Conservation (phyloP, 2,797 vertebrate species). For the Chrosomus eos region DNA sequence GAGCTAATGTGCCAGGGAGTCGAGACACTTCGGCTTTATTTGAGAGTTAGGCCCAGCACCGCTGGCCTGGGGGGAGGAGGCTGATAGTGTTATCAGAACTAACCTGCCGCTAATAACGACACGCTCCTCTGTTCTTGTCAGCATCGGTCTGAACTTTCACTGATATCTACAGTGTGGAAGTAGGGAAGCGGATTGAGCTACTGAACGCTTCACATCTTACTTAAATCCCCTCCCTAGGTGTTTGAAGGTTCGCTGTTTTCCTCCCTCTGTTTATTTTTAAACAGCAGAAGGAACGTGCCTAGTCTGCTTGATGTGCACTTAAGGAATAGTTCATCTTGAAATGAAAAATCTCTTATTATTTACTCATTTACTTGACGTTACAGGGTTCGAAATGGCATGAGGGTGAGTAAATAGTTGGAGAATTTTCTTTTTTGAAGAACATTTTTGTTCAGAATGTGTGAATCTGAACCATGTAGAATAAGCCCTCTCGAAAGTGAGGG, state of each 20-base stretch:
- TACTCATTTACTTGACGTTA: neutral
- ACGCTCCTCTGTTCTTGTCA: conserved; percentile 76
- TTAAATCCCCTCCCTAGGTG: conserved; percentile 82
- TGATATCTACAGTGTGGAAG: conserved; percentile 72
- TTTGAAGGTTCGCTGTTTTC: conserved; percentile 66
- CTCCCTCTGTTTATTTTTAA: conserved; percentile 65
- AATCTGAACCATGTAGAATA: conserved; percentile 39
- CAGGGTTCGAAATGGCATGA: neutral
- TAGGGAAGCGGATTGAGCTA: conserved; percentile 66
- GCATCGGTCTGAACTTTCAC: conserved; percentile 74
- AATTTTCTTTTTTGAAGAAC: neutral
- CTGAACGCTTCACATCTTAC: conserved; percentile 70
- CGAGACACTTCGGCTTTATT: conserved; percentile 80
- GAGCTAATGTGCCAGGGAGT: conserved; percentile 82
- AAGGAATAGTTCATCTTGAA: conserved; percentile 42
- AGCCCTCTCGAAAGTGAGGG: conserved; percentile 48
- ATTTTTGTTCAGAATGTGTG: conserved; percentile 76
- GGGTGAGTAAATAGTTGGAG: neutral
- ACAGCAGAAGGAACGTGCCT: conserved; percentile 62
- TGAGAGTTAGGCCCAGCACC: conserved; percentile 76
- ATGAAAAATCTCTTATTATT: neutral
- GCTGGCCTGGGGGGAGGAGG: conserved; percentile 74
- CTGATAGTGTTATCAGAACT: conserved; percentile 84
- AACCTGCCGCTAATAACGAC: conserved; percentile 84
- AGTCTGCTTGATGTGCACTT: conserved; percentile 69